Base-by-base conservation (phyloP, 1,140 invertebrate species). In the Pissodes strobi region DNA sequence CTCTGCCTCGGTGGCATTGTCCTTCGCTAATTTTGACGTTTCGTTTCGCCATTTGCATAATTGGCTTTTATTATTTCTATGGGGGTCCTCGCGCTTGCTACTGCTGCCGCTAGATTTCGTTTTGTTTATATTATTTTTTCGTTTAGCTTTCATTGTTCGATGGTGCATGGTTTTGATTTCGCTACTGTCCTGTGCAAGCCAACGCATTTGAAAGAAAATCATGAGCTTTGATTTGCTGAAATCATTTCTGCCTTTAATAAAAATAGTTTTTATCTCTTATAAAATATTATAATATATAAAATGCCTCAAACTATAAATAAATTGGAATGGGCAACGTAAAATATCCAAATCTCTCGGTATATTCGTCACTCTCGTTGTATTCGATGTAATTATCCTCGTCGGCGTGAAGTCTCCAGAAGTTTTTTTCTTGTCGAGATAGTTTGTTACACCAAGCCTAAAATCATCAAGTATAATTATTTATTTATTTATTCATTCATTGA, bases 401-500 rank as follows among this genome's bases (percentile, higher is more conserved):
- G 34, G 68, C 65, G 37, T 75, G 73, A 9, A 65, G 57, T 34
- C 48, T 58, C 75, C 75, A 77, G 38, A 74, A 72, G 10, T 67
- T 62, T 15, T 52, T 66, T 9, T 70, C 63, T 25, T 63, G 13
- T 10, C 58, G 18, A 8, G 68, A 53, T 22, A 77, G 53, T 27
- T 64, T 70, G 43, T 74, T 71, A 21, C 27, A 69, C 75, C 75
- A 77, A 8, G 66, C 74, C 74, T 76, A 27, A 5, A 27, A 27
- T n/a, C n/a, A n/a, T n/a, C n/a, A n/a, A n/a, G n/a, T n/a, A n/a
- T n/a, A n/a, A n/a, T n/a, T n/a, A n/a, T n/a, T n/a, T n/a, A n/a
- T n/a, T n/a, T n/a, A n/a, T n/a, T n/a, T n/a, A n/a, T n/a, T n/a
- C n/a, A n/a, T n/a, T n/a, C n/a, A n/a, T n/a, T n/a, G n/a, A n/a